Base-by-base conservation (phyloP, 2,888 invertebrate species). In the Scaptomyza parva region DNA sequence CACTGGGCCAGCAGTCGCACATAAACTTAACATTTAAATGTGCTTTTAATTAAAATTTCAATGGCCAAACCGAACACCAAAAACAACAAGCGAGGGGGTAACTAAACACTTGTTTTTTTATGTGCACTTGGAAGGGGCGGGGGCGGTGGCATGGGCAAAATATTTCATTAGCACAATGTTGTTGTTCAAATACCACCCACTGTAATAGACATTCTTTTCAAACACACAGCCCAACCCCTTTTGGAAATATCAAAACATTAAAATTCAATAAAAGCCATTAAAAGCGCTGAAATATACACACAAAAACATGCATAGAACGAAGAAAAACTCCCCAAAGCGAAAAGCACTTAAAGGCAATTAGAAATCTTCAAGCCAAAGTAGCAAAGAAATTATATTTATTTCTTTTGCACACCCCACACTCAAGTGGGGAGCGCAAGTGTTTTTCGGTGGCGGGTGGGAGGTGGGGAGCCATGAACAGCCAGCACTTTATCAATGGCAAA, bases 251-350 rank as follows among this genome's bases (percentile, higher is more conserved):
- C 83, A 84, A 84, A 82, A 85, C 83, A 84, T 85, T 84, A 83
- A 84, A 85, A 84, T 84, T 84, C 83, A 84, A 84, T 84, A 84
- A 84, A 84, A 85, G 69, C 83, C 81, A 84, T 84, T 83, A 80
- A 71, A 72, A 70, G 69, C 63, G 54, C 40, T 48, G 30, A 58
- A 59, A 81, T 17, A 81, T 17, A 54, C 35, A 50, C 37, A 37
- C 17, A 44, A 53, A 35, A 54, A 45, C 28, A 28, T 8, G 8
- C 18, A 70, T 12, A 55, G 39, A n/a, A n/a, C 18, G 9, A 7
- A 57, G 40, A 41, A 47, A 57, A 58, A 73, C 62, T 70, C 14
- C 40, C 18, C n/a, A n/a, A 70, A 17, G 45, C 59, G 57, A 18
- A 80, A 83, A 80, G 83, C 83, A 84, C 83, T 84, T 83, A 85